Evolutionary conservation across 2,888 invertebrate genomes (phyloP).

Genomic region (Callinectes sapidus): DNA sequence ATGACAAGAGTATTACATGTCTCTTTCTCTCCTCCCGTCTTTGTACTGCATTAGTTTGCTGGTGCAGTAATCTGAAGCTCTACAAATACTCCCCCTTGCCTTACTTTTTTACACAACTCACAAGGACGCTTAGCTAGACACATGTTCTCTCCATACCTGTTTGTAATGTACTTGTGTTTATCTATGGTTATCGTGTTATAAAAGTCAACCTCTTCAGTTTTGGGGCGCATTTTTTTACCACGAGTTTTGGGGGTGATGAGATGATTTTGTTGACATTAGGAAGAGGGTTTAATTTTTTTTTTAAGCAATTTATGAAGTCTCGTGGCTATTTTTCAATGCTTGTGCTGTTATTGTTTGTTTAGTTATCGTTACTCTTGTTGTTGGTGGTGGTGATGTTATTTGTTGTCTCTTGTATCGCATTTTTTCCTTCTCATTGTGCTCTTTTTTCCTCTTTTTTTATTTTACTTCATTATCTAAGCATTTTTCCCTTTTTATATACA

Average conservation of each 20-base stretch:
- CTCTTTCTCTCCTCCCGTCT: background rate
- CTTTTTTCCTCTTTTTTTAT: background rate
- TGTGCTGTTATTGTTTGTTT: background rate
- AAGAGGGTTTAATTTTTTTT: too few relatives aligned
- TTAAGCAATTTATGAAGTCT: too few relatives aligned
- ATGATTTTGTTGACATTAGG: too few relatives aligned
- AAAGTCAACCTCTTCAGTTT: too few relatives aligned
- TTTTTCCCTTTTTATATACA: background rate
- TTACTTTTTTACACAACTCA: background rate
- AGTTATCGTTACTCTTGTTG: too few relatives aligned
- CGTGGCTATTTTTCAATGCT: background rate
- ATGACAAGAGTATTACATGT: background rate
- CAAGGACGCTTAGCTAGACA: background rate
- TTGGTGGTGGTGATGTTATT: too few relatives aligned
- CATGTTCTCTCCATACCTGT: background rate
- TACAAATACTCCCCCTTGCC: background rate
- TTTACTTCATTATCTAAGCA: background rate
- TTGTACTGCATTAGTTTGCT: background rate
- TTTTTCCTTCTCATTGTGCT: background rate
- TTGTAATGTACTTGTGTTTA: background rate
- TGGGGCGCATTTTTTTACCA: too few relatives aligned
- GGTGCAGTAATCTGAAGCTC: background rate
- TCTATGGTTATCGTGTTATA: background rate
- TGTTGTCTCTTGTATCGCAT: background rate
- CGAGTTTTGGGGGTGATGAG: too few relatives aligned